Percentiles rank a stretch among this genome's conserved stretches.
These are phyloP conservation scores for Willowsia nigromaculata DNA, from an alignment of 2,888 invertebrate genomes.

Conservation along the genomic window DNA sequence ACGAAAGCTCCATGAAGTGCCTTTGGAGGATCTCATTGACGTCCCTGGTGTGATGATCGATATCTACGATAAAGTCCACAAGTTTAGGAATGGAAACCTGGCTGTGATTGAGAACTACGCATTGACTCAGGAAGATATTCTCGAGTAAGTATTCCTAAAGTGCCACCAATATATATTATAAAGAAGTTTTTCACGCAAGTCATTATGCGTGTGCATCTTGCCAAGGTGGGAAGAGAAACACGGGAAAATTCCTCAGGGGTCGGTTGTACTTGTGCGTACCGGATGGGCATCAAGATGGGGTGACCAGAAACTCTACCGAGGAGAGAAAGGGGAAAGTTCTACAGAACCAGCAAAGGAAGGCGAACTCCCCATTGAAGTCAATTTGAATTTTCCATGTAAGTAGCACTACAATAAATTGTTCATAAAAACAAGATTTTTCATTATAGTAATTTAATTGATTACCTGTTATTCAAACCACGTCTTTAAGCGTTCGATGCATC, in stretches of 20 bases:
- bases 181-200: neutral
- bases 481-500: conserved; percentile 69
- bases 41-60: conserved; percentile 75
- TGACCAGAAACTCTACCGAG: conserved; percentile 49
- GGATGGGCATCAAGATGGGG: conserved; percentile 46
- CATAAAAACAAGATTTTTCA: no score
- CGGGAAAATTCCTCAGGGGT: conserved; percentile 72
- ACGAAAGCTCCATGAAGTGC: conserved; percentile 82
- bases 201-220: neutral
- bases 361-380: conserved; percentile 30
- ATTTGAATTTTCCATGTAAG: conserved; percentile 71
- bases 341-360: neutral
- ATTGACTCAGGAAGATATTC: conserved; percentile 69
- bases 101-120: conserved; percentile 68
- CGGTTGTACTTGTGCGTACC: conserved; percentile 71
- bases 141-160: no score
- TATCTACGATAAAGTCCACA: conserved; percentile 74
- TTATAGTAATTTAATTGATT: no score
- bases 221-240: conserved; percentile 75
- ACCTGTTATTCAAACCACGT: neutral
- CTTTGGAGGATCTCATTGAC: conserved; percentile 81
- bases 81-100: conserved; percentile 56
- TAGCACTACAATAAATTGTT: neutral
- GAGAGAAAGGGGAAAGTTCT: conserved; percentile 17
- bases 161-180: neutral